A percentile compares a stretch with the other conserved stretches of the same genome.
These are phyloP conservation scores for Sinhomidia bicolor DNA, from an alignment of 2,888 invertebrate species.

Conservation along the genomic window DNA sequence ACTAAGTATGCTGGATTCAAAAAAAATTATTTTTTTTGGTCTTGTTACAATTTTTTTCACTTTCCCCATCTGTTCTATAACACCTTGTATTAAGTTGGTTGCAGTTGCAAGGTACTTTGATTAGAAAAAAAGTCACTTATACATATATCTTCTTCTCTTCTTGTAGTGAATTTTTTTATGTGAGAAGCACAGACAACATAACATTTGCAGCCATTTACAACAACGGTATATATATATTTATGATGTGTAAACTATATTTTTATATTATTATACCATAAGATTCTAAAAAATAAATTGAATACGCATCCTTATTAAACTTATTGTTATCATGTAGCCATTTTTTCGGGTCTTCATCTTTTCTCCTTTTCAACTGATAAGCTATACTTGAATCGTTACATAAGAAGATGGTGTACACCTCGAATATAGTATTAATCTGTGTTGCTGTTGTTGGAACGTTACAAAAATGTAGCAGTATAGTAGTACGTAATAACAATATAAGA, in stretches of 20 bases:
- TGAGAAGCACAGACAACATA: not conserved
- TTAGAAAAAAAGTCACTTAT: constrained; percentile 40
- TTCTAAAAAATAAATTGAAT: not conserved
- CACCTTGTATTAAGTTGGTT: constrained; percentile 71
- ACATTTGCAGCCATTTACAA: too few relatives aligned
- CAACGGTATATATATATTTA: too few relatives aligned
- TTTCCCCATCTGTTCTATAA: constrained; percentile 40
- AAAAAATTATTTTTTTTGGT: constrained; percentile 57
- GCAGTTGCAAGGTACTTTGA: constrained; percentile 70
- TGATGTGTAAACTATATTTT: too few relatives aligned
- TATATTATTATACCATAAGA: too few relatives aligned
- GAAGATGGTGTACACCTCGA: not conserved
- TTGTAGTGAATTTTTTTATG: not conserved
- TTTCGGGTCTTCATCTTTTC: not conserved
- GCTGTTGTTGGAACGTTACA: constrained; percentile 12
- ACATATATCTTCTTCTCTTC: too few relatives aligned
- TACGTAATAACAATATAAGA: too few relatives aligned
- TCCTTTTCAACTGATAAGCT: not conserved
- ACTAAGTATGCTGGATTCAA: constrained; percentile 36
- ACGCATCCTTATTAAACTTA: not conserved
- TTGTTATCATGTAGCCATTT: too few relatives aligned
- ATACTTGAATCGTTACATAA: too few relatives aligned
- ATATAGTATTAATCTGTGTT: not conserved
- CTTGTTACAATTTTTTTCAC: constrained; percentile 60
- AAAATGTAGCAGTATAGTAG: too few relatives aligned